Conservation (phyloP, 2,113 vertebrate species). For the Actenoides hombroni region DNA sequence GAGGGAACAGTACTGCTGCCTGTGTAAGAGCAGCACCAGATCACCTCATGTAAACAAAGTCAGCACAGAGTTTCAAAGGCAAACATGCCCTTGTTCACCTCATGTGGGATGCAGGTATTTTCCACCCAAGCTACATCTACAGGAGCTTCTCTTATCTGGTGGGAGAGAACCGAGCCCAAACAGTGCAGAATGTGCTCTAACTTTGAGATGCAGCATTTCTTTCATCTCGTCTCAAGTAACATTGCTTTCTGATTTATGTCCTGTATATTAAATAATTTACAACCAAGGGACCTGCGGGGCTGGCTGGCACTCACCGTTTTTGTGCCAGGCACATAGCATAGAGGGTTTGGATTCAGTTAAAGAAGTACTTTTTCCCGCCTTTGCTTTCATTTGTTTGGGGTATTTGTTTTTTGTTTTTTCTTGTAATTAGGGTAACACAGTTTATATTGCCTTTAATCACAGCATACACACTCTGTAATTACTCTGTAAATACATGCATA, state of each 20-base stretch:
- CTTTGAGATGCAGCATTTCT: not conserved
- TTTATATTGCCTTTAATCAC: constrained; percentile 68
- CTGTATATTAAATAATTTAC: constrained; percentile 58
- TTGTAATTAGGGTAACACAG: constrained; percentile 53
- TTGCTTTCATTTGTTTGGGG: constrained; percentile 10
- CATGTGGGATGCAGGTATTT: not conserved
- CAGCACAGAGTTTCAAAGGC: not conserved
- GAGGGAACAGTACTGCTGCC: not conserved
- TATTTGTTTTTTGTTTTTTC: not conserved
- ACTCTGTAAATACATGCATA: constrained; percentile 60
- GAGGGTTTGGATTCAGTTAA: not conserved
- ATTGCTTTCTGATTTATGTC: constrained; percentile 43
- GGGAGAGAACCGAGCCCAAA: not conserved
- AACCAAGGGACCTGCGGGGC: not conserved
- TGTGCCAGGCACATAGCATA: not conserved
- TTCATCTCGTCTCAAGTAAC: constrained; percentile 28
- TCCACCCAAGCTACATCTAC: not conserved
- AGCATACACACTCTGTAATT: constrained; percentile 53
- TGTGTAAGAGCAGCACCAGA: not conserved
- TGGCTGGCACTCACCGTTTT: not conserved
- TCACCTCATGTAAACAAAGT: not conserved
- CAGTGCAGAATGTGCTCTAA: not conserved
- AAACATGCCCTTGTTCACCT: not conserved
- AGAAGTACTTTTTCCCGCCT: not conserved
- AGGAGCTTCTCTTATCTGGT: not conserved